Percentiles rank a stretch among this genome's conserved stretches.
Conservation (phyloP, 2,113 vertebrate species). For the Zapornia atra region DNA sequence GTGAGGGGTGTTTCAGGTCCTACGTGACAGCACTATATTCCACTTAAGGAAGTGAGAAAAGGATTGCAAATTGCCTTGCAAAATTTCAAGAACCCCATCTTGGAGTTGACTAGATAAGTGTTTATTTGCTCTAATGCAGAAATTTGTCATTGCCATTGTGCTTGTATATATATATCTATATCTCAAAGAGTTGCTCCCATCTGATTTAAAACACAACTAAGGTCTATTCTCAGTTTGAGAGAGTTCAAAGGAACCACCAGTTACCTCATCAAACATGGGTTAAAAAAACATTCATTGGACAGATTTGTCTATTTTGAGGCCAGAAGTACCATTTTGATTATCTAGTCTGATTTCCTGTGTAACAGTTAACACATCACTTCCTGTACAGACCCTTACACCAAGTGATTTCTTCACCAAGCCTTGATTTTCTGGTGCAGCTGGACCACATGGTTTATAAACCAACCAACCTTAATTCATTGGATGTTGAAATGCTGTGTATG, state of each 20-base stretch:
- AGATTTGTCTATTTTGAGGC: neutral
- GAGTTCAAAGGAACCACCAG: neutral
- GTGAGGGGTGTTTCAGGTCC: neutral
- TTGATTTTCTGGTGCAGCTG: neutral
- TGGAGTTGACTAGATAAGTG: neutral
- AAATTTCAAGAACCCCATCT: neutral
- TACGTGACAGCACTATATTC: neutral
- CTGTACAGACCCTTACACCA: neutral
- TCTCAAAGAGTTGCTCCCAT: neutral
- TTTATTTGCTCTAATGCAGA: neutral
- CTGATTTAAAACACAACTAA: neutral
- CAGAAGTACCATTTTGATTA: constrained; percentile 13
- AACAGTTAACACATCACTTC: neutral
- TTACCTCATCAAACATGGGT: neutral
- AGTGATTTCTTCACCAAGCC: neutral
- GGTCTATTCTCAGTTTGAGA: neutral
- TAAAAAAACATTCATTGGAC: neutral
- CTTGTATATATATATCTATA: neutral
- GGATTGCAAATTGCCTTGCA: neutral
- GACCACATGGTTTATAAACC: neutral
- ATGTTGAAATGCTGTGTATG: neutral
- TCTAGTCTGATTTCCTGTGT: neutral
- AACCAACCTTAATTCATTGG: neutral
- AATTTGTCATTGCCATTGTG: neutral
- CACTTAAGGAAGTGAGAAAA: neutral